Conservation (phyloP, 2,888 invertebrate species). For the Dryomyza anilis region DNA sequence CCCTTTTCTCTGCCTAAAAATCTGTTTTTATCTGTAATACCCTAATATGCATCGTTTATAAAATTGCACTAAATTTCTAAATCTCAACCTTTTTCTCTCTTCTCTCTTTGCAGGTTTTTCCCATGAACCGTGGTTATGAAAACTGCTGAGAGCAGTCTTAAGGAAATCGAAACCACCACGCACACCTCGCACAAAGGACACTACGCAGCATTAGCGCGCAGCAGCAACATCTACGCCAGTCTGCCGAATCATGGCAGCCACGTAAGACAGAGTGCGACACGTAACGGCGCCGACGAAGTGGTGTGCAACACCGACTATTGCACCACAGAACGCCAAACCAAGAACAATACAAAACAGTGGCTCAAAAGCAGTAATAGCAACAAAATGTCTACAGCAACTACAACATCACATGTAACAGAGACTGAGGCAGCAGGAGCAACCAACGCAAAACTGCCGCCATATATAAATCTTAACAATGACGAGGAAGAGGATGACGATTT, state of each 20-base stretch:
- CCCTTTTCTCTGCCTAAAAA: no score
- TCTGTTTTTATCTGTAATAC: no score
- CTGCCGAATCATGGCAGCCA: conserved; percentile 35
- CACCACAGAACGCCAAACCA: background rate
- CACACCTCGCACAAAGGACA: background rate
- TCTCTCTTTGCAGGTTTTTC: background rate
- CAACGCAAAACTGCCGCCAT: conserved; percentile 30
- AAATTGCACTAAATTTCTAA: background rate
- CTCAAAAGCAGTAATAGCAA: conserved; percentile 17
- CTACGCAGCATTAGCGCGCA: conserved; percentile 33
- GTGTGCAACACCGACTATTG: background rate
- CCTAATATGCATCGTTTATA: no score
- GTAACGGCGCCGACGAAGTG: background rate
- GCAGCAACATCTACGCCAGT: conserved; percentile 47
- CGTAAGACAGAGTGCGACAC: background rate
- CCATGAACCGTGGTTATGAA: conserved; percentile 5
- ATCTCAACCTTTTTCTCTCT: background rate
- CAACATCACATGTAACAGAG: conserved; percentile 33
- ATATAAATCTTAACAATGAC: conserved; percentile 34
- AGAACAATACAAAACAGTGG: background rate
- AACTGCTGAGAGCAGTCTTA: background rate
- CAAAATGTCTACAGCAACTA: background rate
- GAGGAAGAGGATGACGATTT: conserved; percentile 31
- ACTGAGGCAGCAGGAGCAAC: background rate
- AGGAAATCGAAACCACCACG: background rate